Evolutionary conservation across 2,888 invertebrate species (phyloP), one percentile per base, ranked within the genome.

Genomic region (Meta bourneti): DNA sequence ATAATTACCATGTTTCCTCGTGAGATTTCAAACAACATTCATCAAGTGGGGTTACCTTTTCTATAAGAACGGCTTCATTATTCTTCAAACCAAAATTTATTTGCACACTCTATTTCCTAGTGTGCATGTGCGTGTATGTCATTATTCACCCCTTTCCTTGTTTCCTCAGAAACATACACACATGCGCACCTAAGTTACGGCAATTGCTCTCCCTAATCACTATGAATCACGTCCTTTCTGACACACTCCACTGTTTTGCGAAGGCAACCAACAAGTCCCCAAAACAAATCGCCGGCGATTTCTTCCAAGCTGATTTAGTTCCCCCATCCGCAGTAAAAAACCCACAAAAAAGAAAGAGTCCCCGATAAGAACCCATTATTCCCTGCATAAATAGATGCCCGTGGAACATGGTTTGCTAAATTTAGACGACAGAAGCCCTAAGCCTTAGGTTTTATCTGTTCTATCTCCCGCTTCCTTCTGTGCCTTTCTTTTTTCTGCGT

Each of bases 281-380:
- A 52, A 78, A 52, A 16, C 51, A 11, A 19, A 74, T 74, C 48
- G 16, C 79, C n/a, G 48, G 48, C 20, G 20, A 54, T 54, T 79
- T 79, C 19, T 34, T 79, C 19, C 54, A 54, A 19, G 61, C 16
- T 79, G 54, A 54, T 54, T 54, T 19, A 11, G 9, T 34, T 19
- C 61, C 79, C 34, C 79, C 54, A 11, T 20, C 19, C 13, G 69
- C 4, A 8, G 16, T 48, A 69, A 80, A 49, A 61, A 80, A 61
- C n/a, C n/a, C 70, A 78, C 51, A 52, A 52, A 78, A 78, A 78
- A 82, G 8, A 4, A 70, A 69, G 7, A 16, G 51, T 19, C 7
- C n/a, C 74, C 54, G 74, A 75, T 75, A 61, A 84, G 75, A 75
- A 61, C 54, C 84, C 75, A 84, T 84, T 84, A 84, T 84, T 54